phyloP scores from a whole-genome alignment of 2,888 invertebrate genomes.

The Thecophora atra region DNA sequence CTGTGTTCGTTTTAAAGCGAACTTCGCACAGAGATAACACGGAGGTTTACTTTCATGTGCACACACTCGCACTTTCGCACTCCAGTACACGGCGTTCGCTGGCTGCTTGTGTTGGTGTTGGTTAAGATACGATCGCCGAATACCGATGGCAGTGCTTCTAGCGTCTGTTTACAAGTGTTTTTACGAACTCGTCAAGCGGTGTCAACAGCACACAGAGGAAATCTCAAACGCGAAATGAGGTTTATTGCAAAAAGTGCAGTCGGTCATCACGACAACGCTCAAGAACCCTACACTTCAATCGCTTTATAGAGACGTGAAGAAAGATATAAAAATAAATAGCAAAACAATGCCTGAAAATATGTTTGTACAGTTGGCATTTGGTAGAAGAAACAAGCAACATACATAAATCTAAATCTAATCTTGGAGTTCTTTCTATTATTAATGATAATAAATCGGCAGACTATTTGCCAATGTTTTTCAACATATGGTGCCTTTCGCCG shows the following conservation, averaged over 20 bases:
- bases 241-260: too few species aligned
- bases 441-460: too few species aligned
- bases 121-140: background rate
- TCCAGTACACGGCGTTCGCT: background rate
- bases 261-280: too few species aligned
- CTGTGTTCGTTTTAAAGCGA: slow-evolving; percentile 14
- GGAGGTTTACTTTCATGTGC: slow-evolving; percentile 21
- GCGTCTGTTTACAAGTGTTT: background rate
- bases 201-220: slow-evolving; percentile 19
- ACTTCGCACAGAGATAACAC: slow-evolving; percentile 21
- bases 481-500: too few species aligned
- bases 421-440: too few species aligned
- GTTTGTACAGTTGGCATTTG: too few species aligned
- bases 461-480: too few species aligned
- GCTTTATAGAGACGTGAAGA: too few species aligned
- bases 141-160: background rate
- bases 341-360: background rate
- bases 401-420: too few species aligned
- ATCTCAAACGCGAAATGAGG: background rate
- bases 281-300: too few species aligned
- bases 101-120: background rate
- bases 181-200: slow-evolving; percentile 16
- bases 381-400: too few species aligned
- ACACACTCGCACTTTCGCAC: background rate
- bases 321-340: too few species aligned